Conservation (phyloP, 2,888 invertebrate species). For the Acanthosepion pharaonis region DNA sequence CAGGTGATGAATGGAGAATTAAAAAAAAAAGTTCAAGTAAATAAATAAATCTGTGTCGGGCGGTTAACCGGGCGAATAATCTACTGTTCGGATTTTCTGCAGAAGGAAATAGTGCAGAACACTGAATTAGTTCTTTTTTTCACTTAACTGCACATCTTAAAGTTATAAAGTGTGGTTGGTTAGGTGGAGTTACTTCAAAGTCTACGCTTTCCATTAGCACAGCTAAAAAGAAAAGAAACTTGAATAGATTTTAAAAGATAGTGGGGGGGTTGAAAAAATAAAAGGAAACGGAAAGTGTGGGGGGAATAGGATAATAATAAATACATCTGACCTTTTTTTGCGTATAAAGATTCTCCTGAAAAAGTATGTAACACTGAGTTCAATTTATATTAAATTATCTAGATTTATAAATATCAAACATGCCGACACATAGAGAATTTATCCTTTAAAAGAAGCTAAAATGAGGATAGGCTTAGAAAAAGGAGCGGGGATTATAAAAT, state of each 20-base stretch:
- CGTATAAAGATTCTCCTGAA: no score
- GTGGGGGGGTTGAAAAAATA: no score
- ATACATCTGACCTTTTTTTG: no score
- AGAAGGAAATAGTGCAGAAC: constrained; percentile 9
- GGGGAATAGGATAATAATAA: no score
- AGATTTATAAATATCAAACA: no score
- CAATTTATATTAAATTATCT: no score
- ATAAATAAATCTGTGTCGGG: background rate
- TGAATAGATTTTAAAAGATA: background rate
- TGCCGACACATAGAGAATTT: no score
- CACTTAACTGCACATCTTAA: background rate
- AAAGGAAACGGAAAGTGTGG: no score
- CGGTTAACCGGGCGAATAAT: background rate
- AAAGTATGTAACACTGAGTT: no score
- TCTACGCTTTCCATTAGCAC: background rate
- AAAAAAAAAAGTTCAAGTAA: background rate
- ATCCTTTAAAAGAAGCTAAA: no score
- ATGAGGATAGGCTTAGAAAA: no score
- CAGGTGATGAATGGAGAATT: background rate
- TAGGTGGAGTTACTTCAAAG: background rate
- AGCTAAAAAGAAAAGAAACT: background rate
- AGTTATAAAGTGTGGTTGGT: background rate
- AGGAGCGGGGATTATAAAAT: no score
- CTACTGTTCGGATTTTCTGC: background rate
- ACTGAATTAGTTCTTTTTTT: background rate